phyloP scores from a whole-genome alignment of 2,113 vertebrate genomes.

The Cnemophilus loriae region DNA sequence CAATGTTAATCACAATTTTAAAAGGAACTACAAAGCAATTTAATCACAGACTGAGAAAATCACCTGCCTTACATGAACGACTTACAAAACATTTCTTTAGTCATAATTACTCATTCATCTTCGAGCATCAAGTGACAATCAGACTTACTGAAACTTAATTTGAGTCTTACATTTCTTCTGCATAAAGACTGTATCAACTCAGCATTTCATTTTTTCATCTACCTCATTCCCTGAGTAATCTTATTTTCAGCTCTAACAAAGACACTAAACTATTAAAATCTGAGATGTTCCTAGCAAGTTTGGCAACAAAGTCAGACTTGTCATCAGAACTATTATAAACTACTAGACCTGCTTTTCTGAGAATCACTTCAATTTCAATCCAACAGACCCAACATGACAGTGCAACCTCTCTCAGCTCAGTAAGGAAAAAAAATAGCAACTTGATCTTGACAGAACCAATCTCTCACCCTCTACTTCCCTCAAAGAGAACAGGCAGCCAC shows the following conservation, averaged over 20 bases:
- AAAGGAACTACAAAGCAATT: not conserved
- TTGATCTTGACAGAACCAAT: not conserved
- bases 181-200: not conserved
- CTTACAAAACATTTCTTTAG: not conserved
- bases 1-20: not conserved
- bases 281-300: not conserved
- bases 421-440: not conserved
- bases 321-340: not conserved
- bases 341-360: not conserved
- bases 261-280: not conserved
- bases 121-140: not conserved
- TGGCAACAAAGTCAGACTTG: not conserved
- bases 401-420: not conserved
- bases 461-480: not conserved
- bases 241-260: not conserved
- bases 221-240: not conserved
- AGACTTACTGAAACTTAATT: not conserved
- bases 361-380: not conserved
- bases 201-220: not conserved
- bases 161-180: not conserved
- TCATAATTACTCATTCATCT: not conserved
- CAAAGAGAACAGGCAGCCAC: not conserved
- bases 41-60: not conserved
- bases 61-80: not conserved
- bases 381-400: not conserved